Conservation (phyloP, 2,113 vertebrate genomes). For the rabbit (Oryctolagus cuniculus) region DNA sequence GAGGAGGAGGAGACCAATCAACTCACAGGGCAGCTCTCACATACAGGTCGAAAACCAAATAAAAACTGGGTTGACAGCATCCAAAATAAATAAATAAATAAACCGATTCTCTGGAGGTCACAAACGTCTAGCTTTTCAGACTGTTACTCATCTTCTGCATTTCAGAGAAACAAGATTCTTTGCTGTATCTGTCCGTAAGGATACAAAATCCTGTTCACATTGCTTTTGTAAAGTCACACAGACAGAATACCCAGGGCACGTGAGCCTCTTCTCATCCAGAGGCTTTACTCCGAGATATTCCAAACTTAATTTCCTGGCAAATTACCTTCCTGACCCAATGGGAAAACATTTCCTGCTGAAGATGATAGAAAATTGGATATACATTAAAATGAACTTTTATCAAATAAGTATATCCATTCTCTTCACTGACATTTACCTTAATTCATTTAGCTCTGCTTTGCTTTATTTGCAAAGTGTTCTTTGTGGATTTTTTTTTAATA, state of each 20-base stretch:
- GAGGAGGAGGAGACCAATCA: neutral
- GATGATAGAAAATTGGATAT: neutral
- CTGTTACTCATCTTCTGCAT: neutral
- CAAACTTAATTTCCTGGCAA: neutral
- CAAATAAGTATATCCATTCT: neutral
- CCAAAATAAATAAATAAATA: neutral
- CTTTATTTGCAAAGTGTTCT: slow-evolving; percentile 18
- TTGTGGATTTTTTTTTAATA: neutral
- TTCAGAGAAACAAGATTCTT: neutral
- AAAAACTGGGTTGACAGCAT: neutral
- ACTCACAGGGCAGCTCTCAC: neutral
- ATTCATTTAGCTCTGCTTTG: neutral
- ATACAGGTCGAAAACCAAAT: neutral
- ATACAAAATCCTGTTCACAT: neutral
- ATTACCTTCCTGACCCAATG: neutral
- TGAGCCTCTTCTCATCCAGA: neutral
- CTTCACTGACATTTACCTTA: neutral
- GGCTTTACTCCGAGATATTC: neutral
- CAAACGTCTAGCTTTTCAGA: neutral
- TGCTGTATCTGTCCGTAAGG: neutral
- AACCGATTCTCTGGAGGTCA: neutral
- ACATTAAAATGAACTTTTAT: neutral
- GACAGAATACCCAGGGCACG: neutral
- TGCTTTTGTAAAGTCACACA: neutral
- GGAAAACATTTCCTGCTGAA: slow-evolving; percentile 1